These are phyloP conservation scores for Limnephilus rhombicus DNA, from an alignment of 2,888 invertebrate species.

Conservation along the genomic window DNA sequence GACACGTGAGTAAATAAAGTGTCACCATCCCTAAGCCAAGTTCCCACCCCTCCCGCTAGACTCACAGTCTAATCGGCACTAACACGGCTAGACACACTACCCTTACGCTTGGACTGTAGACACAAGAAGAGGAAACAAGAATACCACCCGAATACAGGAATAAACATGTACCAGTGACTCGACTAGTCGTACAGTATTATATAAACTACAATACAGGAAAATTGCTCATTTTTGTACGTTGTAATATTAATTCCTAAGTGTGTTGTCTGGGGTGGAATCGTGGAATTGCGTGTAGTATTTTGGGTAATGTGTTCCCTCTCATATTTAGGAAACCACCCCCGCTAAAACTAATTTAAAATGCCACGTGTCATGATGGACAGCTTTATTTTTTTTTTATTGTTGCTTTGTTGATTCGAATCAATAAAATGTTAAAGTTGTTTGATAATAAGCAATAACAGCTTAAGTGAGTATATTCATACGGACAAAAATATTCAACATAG, in stretches of 20 bases:
- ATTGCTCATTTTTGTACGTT: background rate
- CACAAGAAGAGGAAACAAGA: background rate
- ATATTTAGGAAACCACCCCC: background rate
- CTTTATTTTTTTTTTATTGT: slow-evolving; percentile 13
- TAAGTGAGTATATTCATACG: background rate
- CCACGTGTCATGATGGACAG: slow-evolving; percentile 18
- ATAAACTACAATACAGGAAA: background rate
- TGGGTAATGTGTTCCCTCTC: background rate
- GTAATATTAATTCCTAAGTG: background rate
- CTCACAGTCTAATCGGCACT: slow-evolving; percentile 26
- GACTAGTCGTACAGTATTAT: background rate
- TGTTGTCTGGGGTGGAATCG: background rate
- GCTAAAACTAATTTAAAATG: slow-evolving; percentile 37
- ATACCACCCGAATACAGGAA: slow-evolving; percentile 9
- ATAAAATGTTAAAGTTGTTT: background rate
- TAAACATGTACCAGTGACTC: background rate
- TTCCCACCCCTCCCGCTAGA: slow-evolving; percentile 11
- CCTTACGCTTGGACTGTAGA: slow-evolving; percentile 19
- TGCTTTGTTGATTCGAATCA: background rate
- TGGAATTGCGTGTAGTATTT: background rate
- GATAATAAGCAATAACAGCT: background rate
- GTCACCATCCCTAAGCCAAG: slow-evolving; percentile 51
- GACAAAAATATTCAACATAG: background rate
- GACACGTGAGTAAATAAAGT: slow-evolving; percentile 65
- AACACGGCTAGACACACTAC: background rate